Conservation (phyloP, 2,113 vertebrate genomes). For the Phylloscopus trochiloides region DNA sequence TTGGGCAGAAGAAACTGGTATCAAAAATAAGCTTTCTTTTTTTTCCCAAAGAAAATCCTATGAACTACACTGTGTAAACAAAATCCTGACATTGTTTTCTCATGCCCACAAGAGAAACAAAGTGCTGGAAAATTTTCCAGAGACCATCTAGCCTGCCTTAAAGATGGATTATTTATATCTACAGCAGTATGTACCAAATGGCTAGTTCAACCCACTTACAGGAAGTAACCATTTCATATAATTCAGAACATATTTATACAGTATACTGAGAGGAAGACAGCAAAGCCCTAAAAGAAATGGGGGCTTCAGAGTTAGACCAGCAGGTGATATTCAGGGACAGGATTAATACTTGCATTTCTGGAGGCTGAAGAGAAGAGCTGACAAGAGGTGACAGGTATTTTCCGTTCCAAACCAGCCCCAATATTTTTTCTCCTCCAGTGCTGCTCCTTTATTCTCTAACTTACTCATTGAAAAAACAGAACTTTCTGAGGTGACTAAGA, state of each 20-base stretch:
- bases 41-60: background rate
- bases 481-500: background rate
- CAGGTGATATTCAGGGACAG: background rate
- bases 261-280: accelerated
- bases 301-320: background rate
- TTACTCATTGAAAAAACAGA: background rate
- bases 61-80: background rate
- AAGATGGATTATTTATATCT: background rate
- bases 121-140: background rate
- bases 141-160: background rate
- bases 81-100: background rate
- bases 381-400: background rate
- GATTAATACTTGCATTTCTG: background rate
- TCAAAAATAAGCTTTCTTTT: background rate
- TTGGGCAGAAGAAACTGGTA: background rate
- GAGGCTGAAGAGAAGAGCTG: background rate
- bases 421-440: background rate
- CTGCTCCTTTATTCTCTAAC: background rate
- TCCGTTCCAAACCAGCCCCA: background rate
- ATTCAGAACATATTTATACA: background rate
- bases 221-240: background rate
- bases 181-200: background rate
- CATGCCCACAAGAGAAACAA: background rate
- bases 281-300: background rate
- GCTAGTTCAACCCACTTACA: background rate